These are phyloP conservation scores for Phoronis australis DNA, from an alignment of 2,888 invertebrate species.

Conservation along the genomic window DNA sequence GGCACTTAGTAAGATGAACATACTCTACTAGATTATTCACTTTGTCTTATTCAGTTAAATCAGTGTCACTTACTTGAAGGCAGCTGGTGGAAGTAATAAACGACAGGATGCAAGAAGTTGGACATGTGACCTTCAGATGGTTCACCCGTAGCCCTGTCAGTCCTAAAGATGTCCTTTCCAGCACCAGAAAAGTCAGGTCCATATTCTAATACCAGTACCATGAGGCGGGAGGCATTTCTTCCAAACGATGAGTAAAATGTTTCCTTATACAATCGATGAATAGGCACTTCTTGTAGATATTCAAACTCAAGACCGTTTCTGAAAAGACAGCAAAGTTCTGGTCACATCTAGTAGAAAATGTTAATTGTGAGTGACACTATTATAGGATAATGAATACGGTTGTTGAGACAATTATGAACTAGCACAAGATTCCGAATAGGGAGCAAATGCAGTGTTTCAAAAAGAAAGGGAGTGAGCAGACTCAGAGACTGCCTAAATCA, in stretches of 20 bases:
- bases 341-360: background rate
- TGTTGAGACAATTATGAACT: too few relatives aligned
- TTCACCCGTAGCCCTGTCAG: conserved; percentile 49
- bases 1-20: too few relatives aligned
- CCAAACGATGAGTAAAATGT: conserved; percentile 45
- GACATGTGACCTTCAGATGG: conserved; percentile 51
- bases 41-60: too few relatives aligned
- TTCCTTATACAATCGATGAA: conserved; percentile 44
- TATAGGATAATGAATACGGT: too few relatives aligned
- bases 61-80: too few relatives aligned
- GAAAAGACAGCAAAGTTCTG: conserved; percentile 7
- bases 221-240: conserved; percentile 26
- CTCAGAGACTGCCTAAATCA: too few relatives aligned
- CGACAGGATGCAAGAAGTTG: conserved; percentile 55
- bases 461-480: too few relatives aligned
- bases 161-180: conserved; percentile 51
- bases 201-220: conserved; percentile 52
- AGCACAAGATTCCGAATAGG: too few relatives aligned
- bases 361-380: too few relatives aligned
- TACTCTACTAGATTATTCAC: too few relatives aligned
- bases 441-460: too few relatives aligned
- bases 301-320: conserved; percentile 30
- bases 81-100: conserved; percentile 51
- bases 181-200: conserved; percentile 52
- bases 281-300: conserved; percentile 52